These are phyloP conservation scores for Phymanthus crucifer DNA, from an alignment of 92 coral and sea anemone genomes.

Conservation along the genomic window DNA sequence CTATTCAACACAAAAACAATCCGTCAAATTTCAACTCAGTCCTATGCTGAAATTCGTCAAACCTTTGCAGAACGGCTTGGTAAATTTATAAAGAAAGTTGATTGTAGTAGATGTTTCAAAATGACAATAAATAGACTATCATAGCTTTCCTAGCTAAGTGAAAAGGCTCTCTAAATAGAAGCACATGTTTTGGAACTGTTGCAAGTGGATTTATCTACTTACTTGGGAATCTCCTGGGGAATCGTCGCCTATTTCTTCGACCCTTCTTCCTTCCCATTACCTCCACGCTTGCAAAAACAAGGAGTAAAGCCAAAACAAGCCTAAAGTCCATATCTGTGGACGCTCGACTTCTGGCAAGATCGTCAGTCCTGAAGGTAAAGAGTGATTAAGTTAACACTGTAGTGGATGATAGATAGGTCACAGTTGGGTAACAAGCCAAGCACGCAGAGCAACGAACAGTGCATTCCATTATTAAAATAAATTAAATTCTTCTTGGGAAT, in stretches of 20 bases:
- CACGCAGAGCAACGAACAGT: not conserved
- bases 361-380: not conserved
- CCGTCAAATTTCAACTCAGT: not conserved
- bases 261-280: not conserved
- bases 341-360: not conserved
- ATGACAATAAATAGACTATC: too few relatives aligned
- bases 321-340: not conserved
- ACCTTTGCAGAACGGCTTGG: not conserved
- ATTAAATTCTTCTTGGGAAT: not conserved
- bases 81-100: not conserved
- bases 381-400: not conserved
- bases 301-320: not conserved
- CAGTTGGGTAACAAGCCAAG: not conserved
- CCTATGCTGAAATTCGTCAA: not conserved
- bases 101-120: not conserved
- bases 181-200: not conserved
- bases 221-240: not conserved
- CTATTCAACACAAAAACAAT: not conserved
- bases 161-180: not conserved
- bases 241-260: not conserved
- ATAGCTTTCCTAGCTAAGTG: too few relatives aligned
- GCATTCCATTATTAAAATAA: conserved; percentile 6
- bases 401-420: not conserved
- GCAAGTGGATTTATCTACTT: not conserved
- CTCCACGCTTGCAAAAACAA: not conserved